Base-by-base conservation (phyloP, 2,888 invertebrate genomes). In the Idaea straminata region DNA sequence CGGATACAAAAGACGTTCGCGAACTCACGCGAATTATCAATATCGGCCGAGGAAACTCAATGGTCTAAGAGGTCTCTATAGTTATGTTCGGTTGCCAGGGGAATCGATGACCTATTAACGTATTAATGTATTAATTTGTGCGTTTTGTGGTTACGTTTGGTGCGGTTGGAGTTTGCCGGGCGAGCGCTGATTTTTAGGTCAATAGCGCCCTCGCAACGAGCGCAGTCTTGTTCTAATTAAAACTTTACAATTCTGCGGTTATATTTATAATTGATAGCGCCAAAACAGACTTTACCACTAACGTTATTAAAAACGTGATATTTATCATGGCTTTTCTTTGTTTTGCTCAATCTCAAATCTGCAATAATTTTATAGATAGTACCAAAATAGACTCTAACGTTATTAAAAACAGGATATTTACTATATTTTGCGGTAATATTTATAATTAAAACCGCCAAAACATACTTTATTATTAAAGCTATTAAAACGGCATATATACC, bases 121-220 rank as follows among this genome's bases (percentile, higher is more conserved):
- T 47, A 47, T 47, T 47, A 47, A 47, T 47, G 47, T 47, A 47
- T 47, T 47, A 47, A 47, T 47, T 47, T 47, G 47, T 47, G 47
- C 47, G 47, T 47, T 47, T 47, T 47, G 47, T 47, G 47, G 47
- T 47, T 47, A 13, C 47, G 47, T 47, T 47, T 47, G 47, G 47
- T 47, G 47, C 47, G 47, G 47, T 47, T 13, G 5, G 13, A 47
- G 47, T 47, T 47, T 10, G 7, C 47, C 47, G 47, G 47, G 47
- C 47, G 47, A 25, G 25, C 47, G 6, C 47, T 47, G 47, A 47
- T 47, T 47, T 47, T 47, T 47, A 13, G 47, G 47, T 47, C 10
- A 47, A 47, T 47, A 10, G 47, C 47, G 47, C 47, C 10, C 47
- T 47, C 6, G 47, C 47, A 47, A 25, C 25, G 25, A 25, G 47